A percentile compares a stretch with the other conserved stretches of the same genome.
These are phyloP conservation scores for Platycheirus rosarum DNA, from an alignment of 2,888 invertebrate genomes.

Conservation along the genomic window DNA sequence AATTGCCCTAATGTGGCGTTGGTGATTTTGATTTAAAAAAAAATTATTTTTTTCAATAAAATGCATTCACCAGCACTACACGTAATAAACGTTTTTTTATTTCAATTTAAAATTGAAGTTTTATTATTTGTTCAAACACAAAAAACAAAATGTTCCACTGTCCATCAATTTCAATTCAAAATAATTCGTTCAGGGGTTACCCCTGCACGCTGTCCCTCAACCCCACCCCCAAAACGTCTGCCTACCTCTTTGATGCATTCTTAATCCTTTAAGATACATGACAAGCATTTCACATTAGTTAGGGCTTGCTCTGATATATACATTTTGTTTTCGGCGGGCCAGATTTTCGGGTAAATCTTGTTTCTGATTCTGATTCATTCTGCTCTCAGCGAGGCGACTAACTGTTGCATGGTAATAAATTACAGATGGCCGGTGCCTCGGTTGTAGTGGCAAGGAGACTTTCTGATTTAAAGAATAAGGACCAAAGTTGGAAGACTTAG, in stretches of 20 bases:
- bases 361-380: slow-evolving; percentile 39
- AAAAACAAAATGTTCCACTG: slow-evolving; percentile 1
- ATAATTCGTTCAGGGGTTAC: slow-evolving; percentile 62
- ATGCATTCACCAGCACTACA: too few relatives aligned
- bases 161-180: slow-evolving; percentile 54
- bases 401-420: slow-evolving; percentile 66
- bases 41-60: too few relatives aligned
- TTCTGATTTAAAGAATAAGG: too few relatives aligned
- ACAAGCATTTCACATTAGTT: slow-evolving; percentile 74
- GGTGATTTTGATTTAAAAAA: too few relatives aligned
- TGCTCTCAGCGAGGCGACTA: background rate
- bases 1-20: too few relatives aligned
- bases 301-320: slow-evolving; percentile 53
- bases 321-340: slow-evolving; percentile 59
- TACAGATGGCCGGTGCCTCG: slow-evolving; percentile 11
- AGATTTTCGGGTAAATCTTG: slow-evolving; percentile 62
- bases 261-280: slow-evolving; percentile 71
- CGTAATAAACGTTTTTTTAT: too few relatives aligned
- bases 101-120: background rate
- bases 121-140: background rate
- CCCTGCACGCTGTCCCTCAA: background rate
- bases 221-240: slow-evolving; percentile 6
- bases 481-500: too few relatives aligned
- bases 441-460: too few relatives aligned
- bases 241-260: slow-evolving; percentile 58